Evolutionary conservation across 2,113 vertebrate genomes (phyloP).

Genomic region (Naja naja): DNA sequence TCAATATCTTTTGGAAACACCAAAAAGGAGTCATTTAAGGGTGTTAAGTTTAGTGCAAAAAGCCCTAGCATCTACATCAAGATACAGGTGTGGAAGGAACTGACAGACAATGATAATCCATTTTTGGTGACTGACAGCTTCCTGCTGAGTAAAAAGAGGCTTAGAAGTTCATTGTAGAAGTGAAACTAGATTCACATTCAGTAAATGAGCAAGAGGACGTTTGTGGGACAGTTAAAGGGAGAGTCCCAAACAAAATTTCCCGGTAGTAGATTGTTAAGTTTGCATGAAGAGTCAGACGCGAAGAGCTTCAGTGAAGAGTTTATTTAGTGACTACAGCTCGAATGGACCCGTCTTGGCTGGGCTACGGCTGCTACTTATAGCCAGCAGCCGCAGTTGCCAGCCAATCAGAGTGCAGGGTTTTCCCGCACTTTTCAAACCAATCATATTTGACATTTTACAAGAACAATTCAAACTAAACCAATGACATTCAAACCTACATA

Average conservation of each 20-base stretch:
- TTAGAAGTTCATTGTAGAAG: neutral
- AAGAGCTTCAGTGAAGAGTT: too few relatives aligned
- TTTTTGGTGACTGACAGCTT: neutral
- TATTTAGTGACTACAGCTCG: too few relatives aligned
- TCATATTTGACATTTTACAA: too few relatives aligned
- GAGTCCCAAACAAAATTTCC: neutral
- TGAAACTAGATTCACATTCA: neutral
- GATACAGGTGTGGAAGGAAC: neutral
- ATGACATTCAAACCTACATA: too few relatives aligned
- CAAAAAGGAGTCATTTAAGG: neutral
- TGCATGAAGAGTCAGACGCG: too few relatives aligned
- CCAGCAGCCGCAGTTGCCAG: too few relatives aligned
- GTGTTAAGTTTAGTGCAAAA: neutral
- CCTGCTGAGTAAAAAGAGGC: neutral
- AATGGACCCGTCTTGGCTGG: too few relatives aligned
- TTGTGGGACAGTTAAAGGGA: neutral
- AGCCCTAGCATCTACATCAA: neutral
- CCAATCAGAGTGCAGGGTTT: too few relatives aligned
- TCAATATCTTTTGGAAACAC: neutral
- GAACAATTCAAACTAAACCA: too few relatives aligned
- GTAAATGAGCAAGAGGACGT: neutral
- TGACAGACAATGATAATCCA: neutral
- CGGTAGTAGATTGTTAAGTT: too few relatives aligned
- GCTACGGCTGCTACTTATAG: too few relatives aligned
- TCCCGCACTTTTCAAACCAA: too few relatives aligned